Percentiles rank a stretch among this genome's conserved stretches.
Conservation (phyloP, 92 coral and sea anemone species). For the Phenganax subtilis region DNA sequence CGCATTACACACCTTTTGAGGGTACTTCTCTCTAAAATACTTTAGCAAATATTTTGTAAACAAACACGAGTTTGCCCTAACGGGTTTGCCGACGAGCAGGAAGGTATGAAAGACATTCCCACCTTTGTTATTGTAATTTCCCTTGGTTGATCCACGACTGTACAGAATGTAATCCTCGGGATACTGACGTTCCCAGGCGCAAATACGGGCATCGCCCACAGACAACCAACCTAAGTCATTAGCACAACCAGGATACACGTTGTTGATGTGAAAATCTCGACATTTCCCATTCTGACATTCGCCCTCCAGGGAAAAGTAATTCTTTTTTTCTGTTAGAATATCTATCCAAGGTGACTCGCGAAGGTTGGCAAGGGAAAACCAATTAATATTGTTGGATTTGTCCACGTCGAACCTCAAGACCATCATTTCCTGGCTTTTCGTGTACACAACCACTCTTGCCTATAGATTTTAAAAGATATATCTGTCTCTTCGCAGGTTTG, state of each 20-base stretch:
- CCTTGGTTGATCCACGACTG: slow-evolving; percentile 1
- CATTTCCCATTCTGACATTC: slow-evolving; percentile 9
- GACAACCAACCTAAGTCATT: slow-evolving; percentile 30
- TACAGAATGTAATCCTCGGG: slow-evolving; percentile 21
- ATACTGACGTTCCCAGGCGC: slow-evolving; percentile 28
- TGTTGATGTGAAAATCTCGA: slow-evolving; percentile 34
- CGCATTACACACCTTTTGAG: too few relatives aligned
- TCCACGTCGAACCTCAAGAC: slow-evolving; percentile 24
- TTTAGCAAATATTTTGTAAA: not conserved
- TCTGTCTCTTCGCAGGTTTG: too few relatives aligned
- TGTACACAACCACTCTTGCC: slow-evolving; percentile 43
- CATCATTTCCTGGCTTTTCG: not conserved
- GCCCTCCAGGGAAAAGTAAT: slow-evolving; percentile 29
- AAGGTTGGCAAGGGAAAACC: slow-evolving; percentile 24
- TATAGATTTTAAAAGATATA: not conserved
- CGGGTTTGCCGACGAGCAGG: too few relatives aligned
- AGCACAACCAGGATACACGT: slow-evolving; percentile 25
- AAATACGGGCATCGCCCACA: not conserved
- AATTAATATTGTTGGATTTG: not conserved
- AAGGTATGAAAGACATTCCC: not conserved
- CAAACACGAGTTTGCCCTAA: not conserved
- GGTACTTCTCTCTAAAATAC: too few relatives aligned
- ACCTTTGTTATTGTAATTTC: slow-evolving; percentile 34
- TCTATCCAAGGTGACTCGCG: slow-evolving; percentile 34
- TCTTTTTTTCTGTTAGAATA: slow-evolving; percentile 2